Conservation (phyloP, 2,888 invertebrate genomes). For the Drosophila maculinotata region DNA sequence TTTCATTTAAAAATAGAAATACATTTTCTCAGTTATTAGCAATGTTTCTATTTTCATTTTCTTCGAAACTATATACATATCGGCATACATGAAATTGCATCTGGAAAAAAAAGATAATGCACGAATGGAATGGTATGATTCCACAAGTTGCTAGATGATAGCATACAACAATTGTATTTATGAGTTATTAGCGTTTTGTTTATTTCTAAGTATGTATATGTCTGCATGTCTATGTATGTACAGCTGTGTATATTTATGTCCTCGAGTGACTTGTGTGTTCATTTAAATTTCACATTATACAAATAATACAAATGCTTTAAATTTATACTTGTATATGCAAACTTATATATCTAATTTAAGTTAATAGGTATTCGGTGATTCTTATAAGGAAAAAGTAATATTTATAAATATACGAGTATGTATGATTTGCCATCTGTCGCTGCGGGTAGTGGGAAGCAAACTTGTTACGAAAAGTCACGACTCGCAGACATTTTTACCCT, state of each 20-base stretch:
- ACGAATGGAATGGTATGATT: conserved; percentile 60
- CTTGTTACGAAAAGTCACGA: conserved; percentile 28
- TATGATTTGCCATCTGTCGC: conserved; percentile 38
- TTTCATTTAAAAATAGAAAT: conserved; percentile 15
- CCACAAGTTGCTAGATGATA: conserved; percentile 48
- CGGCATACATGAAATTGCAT: conserved; percentile 45
- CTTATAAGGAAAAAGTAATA: conserved; percentile 38
- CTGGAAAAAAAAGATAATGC: conserved; percentile 51
- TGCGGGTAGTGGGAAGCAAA: conserved; percentile 55
- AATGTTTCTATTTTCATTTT: conserved; percentile 65
- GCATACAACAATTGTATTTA: conserved; percentile 45
- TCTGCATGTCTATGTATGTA: conserved; percentile 52
- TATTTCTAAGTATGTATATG: conserved; percentile 50
- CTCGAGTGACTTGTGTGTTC: conserved; percentile 43
- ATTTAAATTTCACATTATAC: conserved; percentile 68
- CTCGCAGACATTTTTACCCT: conserved; percentile 26
- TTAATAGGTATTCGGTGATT: conserved; percentile 54
- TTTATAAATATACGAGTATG: conserved; percentile 26
- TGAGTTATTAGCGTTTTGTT: conserved; percentile 30
- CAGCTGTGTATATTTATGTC: conserved; percentile 54
- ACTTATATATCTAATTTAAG: conserved; percentile 52
- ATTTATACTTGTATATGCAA: conserved; percentile 46
- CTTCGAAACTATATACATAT: conserved; percentile 58
- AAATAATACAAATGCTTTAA: conserved; percentile 82
- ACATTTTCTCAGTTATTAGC: conserved; percentile 49